Conservation (phyloP, 2,888 invertebrate genomes). For the Nymphalis polychloros region DNA sequence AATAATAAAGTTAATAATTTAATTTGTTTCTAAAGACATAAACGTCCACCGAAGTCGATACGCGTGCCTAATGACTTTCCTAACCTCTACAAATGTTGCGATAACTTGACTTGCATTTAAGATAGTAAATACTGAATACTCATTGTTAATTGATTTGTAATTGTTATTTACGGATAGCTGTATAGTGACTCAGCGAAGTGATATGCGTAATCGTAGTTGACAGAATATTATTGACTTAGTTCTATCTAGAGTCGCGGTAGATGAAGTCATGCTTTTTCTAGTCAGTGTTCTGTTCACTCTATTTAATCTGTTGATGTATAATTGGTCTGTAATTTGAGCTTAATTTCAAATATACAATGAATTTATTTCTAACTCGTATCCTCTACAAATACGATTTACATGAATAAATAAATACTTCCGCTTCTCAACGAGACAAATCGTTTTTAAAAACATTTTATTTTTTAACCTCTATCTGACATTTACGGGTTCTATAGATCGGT, state of each 20-base stretch:
- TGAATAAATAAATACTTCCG: conserved; percentile 8
- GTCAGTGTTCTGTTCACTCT: conserved; percentile 8
- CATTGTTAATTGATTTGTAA: conserved; percentile 4
- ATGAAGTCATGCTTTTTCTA: conserved; percentile 20
- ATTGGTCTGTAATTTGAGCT: neutral
- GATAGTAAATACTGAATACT: conserved; percentile 1
- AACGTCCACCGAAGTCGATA: conserved; percentile 22
- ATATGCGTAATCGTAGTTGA: neutral
- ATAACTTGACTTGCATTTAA: conserved; percentile 27
- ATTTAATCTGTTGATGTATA: neutral
- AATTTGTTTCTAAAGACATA: conserved; percentile 5
- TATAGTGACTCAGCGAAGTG: conserved; percentile 12
- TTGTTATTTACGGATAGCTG: neutral
- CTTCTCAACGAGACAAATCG: conserved; percentile 8
- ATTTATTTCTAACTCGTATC: too few relatives aligned
- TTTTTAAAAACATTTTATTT: conserved; percentile 20
- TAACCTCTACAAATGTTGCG: conserved; percentile 31
- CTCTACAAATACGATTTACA: neutral
- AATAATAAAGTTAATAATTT: neutral
- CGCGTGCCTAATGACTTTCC: conserved; percentile 35
- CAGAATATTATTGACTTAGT: conserved; percentile 5
- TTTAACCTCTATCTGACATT: conserved; percentile 27
- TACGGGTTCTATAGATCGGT: conserved; percentile 18
- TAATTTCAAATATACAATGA: neutral
- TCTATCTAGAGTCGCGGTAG: conserved; percentile 3